Evolutionary conservation across 2,888 invertebrate species (phyloP).

Genomic region (Spilarctia lutea): DNA sequence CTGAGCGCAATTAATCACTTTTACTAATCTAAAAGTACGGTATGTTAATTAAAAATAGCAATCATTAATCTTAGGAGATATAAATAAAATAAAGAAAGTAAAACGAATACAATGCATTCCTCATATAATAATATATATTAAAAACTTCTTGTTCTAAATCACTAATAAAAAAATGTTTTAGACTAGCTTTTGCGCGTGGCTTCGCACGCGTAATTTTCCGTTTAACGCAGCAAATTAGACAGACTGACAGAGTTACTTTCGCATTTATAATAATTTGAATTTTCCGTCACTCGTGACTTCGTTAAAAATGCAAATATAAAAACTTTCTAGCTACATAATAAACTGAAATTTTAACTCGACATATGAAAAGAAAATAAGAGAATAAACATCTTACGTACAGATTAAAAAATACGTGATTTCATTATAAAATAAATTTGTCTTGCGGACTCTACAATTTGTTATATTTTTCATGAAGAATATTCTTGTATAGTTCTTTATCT

Average conservation of each 20-base stretch:
- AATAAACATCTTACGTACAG: background rate
- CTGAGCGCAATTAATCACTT: slow-evolving; percentile 16
- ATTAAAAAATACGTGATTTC: background rate
- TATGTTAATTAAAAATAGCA: slow-evolving; percentile 14
- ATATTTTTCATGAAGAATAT: too few species aligned
- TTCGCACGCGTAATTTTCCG: too few species aligned
- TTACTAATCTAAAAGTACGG: slow-evolving; percentile 12
- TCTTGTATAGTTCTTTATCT: too few species aligned
- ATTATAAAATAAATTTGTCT: background rate
- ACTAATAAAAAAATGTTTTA: background rate
- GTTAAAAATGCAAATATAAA: background rate
- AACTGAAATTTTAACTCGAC: background rate
- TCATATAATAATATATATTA: slow-evolving; percentile 1
- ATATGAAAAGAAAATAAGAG: background rate
- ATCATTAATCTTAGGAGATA: slow-evolving; percentile 17
- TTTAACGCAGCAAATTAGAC: too few species aligned
- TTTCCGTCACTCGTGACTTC: background rate
- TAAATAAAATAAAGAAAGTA: slow-evolving; percentile 7
- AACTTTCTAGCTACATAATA: background rate
- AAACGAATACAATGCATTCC: slow-evolving; percentile 17
- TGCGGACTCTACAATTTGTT: background rate
- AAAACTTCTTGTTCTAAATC: background rate
- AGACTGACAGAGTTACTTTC: too few species aligned
- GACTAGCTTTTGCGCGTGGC: too few species aligned
- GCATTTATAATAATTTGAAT: too few species aligned